phyloP scores from a whole-genome alignment of 1,140 invertebrate species.

The Drosophila pachea region DNA sequence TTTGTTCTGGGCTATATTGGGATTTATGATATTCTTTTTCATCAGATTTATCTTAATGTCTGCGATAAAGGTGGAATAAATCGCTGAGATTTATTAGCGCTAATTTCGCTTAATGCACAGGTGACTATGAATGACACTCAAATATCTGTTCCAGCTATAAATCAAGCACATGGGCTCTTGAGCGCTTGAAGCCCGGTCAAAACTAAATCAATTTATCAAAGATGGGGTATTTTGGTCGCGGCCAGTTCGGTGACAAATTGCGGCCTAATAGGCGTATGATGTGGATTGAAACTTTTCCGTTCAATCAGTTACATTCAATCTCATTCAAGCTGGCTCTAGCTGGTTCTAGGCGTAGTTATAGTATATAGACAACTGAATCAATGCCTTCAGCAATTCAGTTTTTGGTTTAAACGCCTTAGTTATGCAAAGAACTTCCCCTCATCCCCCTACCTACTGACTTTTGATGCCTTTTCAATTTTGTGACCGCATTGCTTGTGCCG shows the following conservation, averaged over 20 bases:
- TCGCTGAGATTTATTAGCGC: conserved; percentile 56
- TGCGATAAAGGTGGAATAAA: conserved; percentile 66
- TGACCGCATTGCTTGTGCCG: too few species aligned
- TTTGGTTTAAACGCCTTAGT: too few species aligned
- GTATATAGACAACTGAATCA: too few species aligned
- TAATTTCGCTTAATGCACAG: conserved; percentile 45
- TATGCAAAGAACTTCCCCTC: too few species aligned
- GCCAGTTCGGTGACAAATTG: background rate
- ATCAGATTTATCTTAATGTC: conserved; percentile 65
- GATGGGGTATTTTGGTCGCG: background rate
- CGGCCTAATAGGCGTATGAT: background rate
- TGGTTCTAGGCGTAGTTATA: background rate
- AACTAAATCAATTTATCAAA: background rate
- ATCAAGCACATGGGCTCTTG: background rate
- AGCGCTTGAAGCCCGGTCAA: background rate
- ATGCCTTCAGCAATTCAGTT: too few species aligned
- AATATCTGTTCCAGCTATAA: background rate
- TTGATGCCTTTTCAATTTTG: too few species aligned
- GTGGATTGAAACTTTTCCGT: background rate
- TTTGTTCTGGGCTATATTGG: conserved; percentile 46
- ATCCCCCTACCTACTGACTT: too few species aligned
- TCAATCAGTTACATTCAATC: background rate
- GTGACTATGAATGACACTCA: conserved; percentile 21
- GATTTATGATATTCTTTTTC: conserved; percentile 65
- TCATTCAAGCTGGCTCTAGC: background rate